These are phyloP conservation scores for Rhyacophila evoluta DNA, from an alignment of 2,888 invertebrate species.

Conservation along the genomic window DNA sequence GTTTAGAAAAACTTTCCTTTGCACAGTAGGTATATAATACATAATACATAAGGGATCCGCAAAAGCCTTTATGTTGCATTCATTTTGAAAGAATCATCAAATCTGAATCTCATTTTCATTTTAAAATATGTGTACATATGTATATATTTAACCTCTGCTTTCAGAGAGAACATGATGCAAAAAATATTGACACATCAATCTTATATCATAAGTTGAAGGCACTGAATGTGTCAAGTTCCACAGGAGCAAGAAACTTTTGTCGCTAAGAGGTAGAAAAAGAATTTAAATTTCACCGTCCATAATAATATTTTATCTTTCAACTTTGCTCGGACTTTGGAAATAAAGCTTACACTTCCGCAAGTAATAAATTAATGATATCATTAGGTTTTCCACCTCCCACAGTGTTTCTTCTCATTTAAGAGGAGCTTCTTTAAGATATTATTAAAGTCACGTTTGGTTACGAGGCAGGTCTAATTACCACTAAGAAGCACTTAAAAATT, in stretches of 20 bases:
- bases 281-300: neutral
- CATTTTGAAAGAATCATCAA: too few relatives aligned
- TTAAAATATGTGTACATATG: too few relatives aligned
- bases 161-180: too few relatives aligned
- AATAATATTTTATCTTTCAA: conserved; percentile 24
- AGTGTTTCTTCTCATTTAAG: neutral
- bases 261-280: conserved; percentile 15
- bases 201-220: too few relatives aligned
- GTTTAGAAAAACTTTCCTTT: too few relatives aligned
- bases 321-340: conserved; percentile 9
- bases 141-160: too few relatives aligned
- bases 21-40: too few relatives aligned
- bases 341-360: conserved; percentile 19
- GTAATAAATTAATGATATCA: conserved; percentile 22
- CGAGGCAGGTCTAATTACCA: neutral
- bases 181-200: too few relatives aligned
- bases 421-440: neutral
- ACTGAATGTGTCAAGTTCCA: neutral
- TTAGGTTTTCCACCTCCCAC: neutral
- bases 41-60: too few relatives aligned
- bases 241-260: conserved; percentile 9
- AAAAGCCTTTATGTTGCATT: too few relatives aligned
- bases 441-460: conserved; percentile 10
- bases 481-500: too few relatives aligned
- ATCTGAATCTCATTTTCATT: too few relatives aligned